Conservation (phyloP, 1,140 invertebrate species). For the Helicoverpa armigera region DNA sequence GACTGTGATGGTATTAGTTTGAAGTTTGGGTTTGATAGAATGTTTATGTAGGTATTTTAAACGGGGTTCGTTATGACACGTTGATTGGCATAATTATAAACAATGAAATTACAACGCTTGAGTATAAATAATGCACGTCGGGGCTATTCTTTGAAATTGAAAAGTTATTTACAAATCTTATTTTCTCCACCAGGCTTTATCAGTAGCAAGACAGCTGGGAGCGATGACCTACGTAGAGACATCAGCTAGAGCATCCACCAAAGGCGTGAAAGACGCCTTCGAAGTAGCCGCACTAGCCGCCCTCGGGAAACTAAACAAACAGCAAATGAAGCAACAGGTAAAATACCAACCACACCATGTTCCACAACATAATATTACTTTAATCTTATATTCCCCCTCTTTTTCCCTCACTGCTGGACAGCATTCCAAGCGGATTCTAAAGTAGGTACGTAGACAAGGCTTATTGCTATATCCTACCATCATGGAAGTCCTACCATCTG, state of each 20-base stretch:
- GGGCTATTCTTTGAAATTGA: too few relatives aligned
- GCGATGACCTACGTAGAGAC: slow-evolving; percentile 90
- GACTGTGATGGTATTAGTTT: too few relatives aligned
- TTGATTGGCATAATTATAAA: too few relatives aligned
- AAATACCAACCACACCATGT: neutral
- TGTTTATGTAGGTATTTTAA: too few relatives aligned
- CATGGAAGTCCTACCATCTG: neutral
- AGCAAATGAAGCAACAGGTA: slow-evolving; percentile 86
- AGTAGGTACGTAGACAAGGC: slow-evolving; percentile 38
- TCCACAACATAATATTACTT: slow-evolving; percentile 36
- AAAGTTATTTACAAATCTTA: neutral
- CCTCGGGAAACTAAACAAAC: slow-evolving; percentile 88
- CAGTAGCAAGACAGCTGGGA: slow-evolving; percentile 88
- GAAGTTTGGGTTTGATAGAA: too few relatives aligned
- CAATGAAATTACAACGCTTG: too few relatives aligned
- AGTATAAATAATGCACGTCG: too few relatives aligned
- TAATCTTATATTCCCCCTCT: slow-evolving; percentile 37
- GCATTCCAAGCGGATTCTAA: slow-evolving; percentile 42
- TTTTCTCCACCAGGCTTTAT: slow-evolving; percentile 77
- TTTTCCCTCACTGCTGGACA: slow-evolving; percentile 38
- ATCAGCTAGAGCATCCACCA: slow-evolving; percentile 87
- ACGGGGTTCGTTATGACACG: too few relatives aligned
- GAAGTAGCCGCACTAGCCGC: slow-evolving; percentile 89
- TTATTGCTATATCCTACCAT: slow-evolving; percentile 12
- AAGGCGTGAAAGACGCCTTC: slow-evolving; percentile 89